Percentiles rank a stretch among this genome's conserved stretches.
Evolutionary conservation across 2,797 vertebrate species (phyloP).

Genomic region (Arnoldichthys spilopterus): DNA sequence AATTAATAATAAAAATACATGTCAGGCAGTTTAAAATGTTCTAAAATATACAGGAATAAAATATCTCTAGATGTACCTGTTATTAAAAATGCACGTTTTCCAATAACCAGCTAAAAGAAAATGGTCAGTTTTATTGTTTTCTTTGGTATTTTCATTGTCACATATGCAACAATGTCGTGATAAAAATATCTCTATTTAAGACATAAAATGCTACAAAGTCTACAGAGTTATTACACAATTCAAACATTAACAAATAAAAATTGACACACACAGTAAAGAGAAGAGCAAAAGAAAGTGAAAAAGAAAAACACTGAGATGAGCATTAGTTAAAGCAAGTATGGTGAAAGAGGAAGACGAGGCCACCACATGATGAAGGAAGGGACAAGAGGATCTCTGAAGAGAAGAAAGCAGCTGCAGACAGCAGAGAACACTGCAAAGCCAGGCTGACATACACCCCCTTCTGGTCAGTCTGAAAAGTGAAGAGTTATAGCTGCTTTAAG

Average conservation of each 20-base stretch:
- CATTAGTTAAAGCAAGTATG: slow-evolving; percentile 2
- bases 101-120: not conserved
- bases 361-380: slow-evolving; percentile 12
- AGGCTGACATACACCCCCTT: slow-evolving; percentile 19
- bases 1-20: not conserved
- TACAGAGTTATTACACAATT: not conserved
- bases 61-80: no score
- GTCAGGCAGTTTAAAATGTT: not conserved
- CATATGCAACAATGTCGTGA: no score
- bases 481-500: not conserved
- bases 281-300: not conserved
- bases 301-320: not conserved
- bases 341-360: slow-evolving; percentile 20
- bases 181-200: not conserved
- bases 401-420: slow-evolving; percentile 26
- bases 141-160: not conserved
- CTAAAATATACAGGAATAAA: not conserved
- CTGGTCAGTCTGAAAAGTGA: slow-evolving; percentile 30
- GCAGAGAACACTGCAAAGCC: slow-evolving; percentile 9
- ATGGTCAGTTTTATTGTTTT: no score
- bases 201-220: not conserved
- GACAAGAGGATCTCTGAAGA: not conserved
- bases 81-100: no score
- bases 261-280: not conserved
- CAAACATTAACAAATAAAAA: not conserved